Conservation (phyloP, 2,797 vertebrate genomes). For the Argya squamiceps region DNA sequence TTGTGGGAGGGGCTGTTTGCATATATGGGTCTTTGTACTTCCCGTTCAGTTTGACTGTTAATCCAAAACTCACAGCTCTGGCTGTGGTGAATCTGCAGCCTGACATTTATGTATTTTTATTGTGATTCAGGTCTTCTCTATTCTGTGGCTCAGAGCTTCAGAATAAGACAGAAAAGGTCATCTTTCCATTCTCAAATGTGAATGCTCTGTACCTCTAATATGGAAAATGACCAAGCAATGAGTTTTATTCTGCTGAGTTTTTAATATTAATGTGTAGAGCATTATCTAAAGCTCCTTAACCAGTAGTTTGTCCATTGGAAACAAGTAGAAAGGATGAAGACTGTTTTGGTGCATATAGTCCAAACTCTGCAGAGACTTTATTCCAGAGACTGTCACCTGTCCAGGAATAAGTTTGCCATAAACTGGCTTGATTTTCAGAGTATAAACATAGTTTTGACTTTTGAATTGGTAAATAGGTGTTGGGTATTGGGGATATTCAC, state of each 20-base stretch:
- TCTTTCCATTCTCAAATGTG: constrained; percentile 23
- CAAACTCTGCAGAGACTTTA: background rate
- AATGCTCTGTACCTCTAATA: constrained; percentile 29
- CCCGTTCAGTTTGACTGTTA: constrained; percentile 6
- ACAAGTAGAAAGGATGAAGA: background rate
- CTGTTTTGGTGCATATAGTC: background rate
- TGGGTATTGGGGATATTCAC: background rate
- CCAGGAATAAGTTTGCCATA: background rate
- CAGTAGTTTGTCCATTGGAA: background rate
- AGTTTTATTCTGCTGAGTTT: background rate
- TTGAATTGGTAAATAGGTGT: background rate
- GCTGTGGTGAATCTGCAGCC: background rate
- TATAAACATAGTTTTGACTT: background rate
- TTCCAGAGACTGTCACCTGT: background rate
- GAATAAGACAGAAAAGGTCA: constrained; percentile 18
- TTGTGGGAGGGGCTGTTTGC: background rate
- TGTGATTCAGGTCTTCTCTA: background rate
- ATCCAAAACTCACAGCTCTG: constrained; percentile 35
- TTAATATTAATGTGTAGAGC: background rate
- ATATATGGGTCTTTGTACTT: constrained; percentile 37
- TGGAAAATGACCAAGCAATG: background rate
- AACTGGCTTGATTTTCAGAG: background rate
- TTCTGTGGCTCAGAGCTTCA: constrained; percentile 1
- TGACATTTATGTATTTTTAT: constrained; percentile 12
- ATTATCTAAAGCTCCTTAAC: background rate